Base-by-base conservation (phyloP, 2,113 vertebrate genomes). In the Chrysochloris asiatica region DNA sequence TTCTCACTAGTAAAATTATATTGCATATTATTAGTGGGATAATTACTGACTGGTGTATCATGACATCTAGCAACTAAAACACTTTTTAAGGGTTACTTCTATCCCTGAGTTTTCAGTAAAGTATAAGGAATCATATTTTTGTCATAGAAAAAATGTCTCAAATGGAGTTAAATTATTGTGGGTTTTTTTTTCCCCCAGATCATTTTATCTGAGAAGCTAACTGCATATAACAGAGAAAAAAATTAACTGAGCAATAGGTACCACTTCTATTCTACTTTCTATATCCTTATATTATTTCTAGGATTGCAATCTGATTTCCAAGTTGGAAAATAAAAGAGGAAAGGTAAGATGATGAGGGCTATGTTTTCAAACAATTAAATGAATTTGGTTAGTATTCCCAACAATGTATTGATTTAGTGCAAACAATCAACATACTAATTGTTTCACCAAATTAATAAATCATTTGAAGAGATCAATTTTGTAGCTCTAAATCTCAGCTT, bases 401-500 rank as follows among this genome's bases (percentile, higher is more conserved):
- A 50, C 3, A 81, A 50, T 38, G 72, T 45, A 90, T 88, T 89
- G 71, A 61, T 84, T 85, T 65, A 83, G 9, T 85, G 65, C 81
- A 93, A 94, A 92, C 17, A 88, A 28, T 71, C 38, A 81, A 61
- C n/a, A 76, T 87, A 21, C 48, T 80, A 83, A 81, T 83, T 83
- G 41, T 21, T 76, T 87, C 41, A 43, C 43, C 79, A 84, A 95
- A 89, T 93, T 87, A 87, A 89, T 83, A 95, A 85, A 48, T 89
- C 41, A 87, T 26, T n/a, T 41, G 50, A 87, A 76, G 11, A 47
- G 72, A 54, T 85, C 43, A 90, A 24, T 85, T 22, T 2, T 54
- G 11, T 63, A 78, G 24, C 7, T 9, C 19, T 95, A 77, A 75
- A 47, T 86, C 43, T 94, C 33, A 36, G 30, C 59, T 85, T 95